phyloP scores from a whole-genome alignment of 1,140 invertebrate species.

The Drosophila eugracilis region DNA sequence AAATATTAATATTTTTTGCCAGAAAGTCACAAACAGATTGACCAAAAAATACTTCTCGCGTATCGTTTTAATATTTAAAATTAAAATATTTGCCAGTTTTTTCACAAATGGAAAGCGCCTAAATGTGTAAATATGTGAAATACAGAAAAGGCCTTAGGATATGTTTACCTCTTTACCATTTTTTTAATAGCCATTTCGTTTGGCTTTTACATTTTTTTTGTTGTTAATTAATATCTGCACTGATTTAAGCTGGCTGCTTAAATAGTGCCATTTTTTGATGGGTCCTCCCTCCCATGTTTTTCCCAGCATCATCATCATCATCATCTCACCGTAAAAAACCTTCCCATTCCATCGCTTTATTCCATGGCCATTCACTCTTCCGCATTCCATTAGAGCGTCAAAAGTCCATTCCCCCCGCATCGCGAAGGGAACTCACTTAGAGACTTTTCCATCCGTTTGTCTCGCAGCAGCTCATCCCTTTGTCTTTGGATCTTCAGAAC shows the following conservation, averaged over 20 bases:
- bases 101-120: not conserved
- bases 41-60: too few relatives aligned
- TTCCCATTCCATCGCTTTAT: not conserved
- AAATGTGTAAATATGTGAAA: not conserved
- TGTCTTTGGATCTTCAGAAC: constrained; percentile 15
- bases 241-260: not conserved
- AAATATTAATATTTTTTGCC: too few relatives aligned
- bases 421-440: constrained; percentile 4
- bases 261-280: constrained; percentile 8
- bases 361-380: constrained; percentile 2
- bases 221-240: not conserved
- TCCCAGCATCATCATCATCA: constrained; percentile 3
- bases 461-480: constrained; percentile 10
- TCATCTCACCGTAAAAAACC: too few relatives aligned
- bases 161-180: not conserved
- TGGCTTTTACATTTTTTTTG: not conserved
- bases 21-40: too few relatives aligned
- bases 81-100: not conserved
- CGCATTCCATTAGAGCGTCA: constrained; percentile 6
- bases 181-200: not conserved
- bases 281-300: not conserved
- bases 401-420: not conserved
- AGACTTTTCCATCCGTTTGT: constrained; percentile 2
- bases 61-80: not conserved
- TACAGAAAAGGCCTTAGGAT: not conserved